A percentile compares a stretch with the other conserved stretches of the same genome.
Evolutionary conservation across 1,140 invertebrate genomes (phyloP).

Genomic region (Diprion similis): DNA sequence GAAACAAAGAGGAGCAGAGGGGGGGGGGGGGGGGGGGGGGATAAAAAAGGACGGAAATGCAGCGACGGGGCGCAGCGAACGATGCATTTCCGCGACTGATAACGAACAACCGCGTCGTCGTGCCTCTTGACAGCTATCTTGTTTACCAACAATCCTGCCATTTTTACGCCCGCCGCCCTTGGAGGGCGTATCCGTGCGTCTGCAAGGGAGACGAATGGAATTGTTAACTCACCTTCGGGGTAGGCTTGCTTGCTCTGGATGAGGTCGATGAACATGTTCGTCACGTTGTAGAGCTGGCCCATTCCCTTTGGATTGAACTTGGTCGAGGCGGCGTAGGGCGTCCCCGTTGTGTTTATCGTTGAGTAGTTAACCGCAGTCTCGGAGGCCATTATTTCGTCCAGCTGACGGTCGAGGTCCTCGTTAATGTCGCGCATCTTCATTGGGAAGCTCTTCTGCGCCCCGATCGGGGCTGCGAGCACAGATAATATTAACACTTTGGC

Average conservation of each 20-base stretch:
- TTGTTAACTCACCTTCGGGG: conserved; percentile 61
- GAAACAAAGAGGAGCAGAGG: background rate
- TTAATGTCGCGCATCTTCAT: conserved; percentile 52
- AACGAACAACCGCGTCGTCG: background rate
- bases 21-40: no score
- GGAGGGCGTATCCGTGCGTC: background rate
- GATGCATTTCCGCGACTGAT: background rate
- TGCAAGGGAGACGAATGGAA: background rate
- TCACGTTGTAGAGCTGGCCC: conserved; percentile 72
- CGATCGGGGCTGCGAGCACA: background rate
- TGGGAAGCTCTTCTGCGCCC: conserved; percentile 32
- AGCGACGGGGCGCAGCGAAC: no score
- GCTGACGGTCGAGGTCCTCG: conserved; percentile 57
- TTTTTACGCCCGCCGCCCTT: background rate
- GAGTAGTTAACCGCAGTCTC: conserved; percentile 56
- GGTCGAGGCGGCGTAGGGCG: conserved; percentile 65
- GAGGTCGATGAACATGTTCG: conserved; percentile 68
- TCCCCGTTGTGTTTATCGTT: conserved; percentile 47
- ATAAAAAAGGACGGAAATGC: background rate
- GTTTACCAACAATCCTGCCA: conserved; percentile 4
- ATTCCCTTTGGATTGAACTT: conserved; percentile 72
- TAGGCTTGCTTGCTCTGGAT: conserved; percentile 61
- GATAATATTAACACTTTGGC: background rate
- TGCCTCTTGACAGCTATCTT: background rate
- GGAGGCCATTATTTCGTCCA: conserved; percentile 55